Conservation (phyloP, 2,797 vertebrate species). For the Hipposideros larvatus region DNA sequence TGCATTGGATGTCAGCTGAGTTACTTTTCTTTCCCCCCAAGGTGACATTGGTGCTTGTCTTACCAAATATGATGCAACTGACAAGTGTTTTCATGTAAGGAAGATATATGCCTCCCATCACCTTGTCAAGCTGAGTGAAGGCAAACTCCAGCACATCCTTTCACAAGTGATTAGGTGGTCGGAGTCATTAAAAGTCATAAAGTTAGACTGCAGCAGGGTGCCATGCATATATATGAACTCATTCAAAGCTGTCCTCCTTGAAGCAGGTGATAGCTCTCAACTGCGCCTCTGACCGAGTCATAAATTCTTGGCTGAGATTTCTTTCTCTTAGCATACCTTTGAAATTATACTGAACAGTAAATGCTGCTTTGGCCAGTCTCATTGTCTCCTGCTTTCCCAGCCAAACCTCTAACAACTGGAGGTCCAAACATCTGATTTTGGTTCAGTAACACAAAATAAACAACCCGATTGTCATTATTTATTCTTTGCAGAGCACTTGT, state of each 20-base stretch:
- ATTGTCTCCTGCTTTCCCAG: conserved; percentile 76
- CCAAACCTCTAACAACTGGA: conserved; percentile 65
- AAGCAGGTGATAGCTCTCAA: conserved; percentile 80
- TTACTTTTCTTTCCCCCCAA: conserved; percentile 86
- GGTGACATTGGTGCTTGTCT: conserved; percentile 87
- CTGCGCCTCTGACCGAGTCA: conserved; percentile 73
- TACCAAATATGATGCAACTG: conserved; percentile 87
- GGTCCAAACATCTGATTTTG: conserved; percentile 73
- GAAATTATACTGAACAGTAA: conserved; percentile 79
- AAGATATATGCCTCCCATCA: conserved; percentile 85
- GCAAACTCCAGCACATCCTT: conserved; percentile 84
- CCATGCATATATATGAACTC: conserved; percentile 81
- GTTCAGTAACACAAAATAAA: conserved; percentile 69
- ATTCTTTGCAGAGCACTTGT: conserved; percentile 32
- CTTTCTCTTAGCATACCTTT: conserved; percentile 72
- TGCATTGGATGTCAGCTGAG: conserved; percentile 83
- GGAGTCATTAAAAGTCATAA: conserved; percentile 87
- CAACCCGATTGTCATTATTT: conserved; percentile 38
- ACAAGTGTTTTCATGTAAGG: conserved; percentile 87
- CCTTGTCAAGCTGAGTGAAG: conserved; percentile 86
- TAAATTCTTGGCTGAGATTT: conserved; percentile 68
- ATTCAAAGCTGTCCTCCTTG: conserved; percentile 76
- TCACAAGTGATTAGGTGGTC: conserved; percentile 84
- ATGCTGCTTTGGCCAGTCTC: conserved; percentile 72
- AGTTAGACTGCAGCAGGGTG: conserved; percentile 77